Base-by-base conservation (phyloP, 1,140 invertebrate genomes). In the Pseudomyrmex dendroicus region DNA sequence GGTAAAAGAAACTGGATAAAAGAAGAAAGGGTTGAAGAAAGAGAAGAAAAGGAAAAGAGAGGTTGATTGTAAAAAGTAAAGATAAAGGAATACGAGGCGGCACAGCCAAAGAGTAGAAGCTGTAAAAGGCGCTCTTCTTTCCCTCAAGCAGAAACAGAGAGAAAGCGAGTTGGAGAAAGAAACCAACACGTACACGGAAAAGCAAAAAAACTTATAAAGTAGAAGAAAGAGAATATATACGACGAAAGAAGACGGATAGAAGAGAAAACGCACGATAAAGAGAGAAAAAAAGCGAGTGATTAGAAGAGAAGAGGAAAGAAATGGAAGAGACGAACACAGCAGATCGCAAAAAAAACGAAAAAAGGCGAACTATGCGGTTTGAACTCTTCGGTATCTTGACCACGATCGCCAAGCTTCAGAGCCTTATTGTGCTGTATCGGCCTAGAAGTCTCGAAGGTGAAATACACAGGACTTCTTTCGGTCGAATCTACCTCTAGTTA, bases 41-140 rank as follows among this genome's bases (percentile, higher is more conserved):
- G 48, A 46, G 22, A 52, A 35, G 59, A 73, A 82, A 63, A 64
- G 72, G 78, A 56, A 72, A 84, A 0, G 83, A 83, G 74, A 77
- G 73, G 72, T 70, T 78, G 90, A 91, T 91, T 90, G 89, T 35
- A 7, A 89, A 73, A 88, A 89, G 90, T 89, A 87, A 89, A 90
- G 90, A 90, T 90, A 92, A 89, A 91, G 82, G 88, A 88, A 85
- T 92, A 89, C 86, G 87, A 90, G 89, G 83, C 83, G 87, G 90
- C 78, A 82, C 57, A 86, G 88, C 86, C 83, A 88, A 90, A 91
- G 90, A 91, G 88, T 90, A 90, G 88, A 87, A 91, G 85, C 87
- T 72, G 83, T 91, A 87, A 89, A 83, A 88, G 85, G 74, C 83
- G 84, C 66, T 83, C 76, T 83, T 50, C 83, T 50, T 77, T 89